Base-by-base conservation (phyloP, 2,797 vertebrate species). In the Chlorospingus semifuscus region DNA sequence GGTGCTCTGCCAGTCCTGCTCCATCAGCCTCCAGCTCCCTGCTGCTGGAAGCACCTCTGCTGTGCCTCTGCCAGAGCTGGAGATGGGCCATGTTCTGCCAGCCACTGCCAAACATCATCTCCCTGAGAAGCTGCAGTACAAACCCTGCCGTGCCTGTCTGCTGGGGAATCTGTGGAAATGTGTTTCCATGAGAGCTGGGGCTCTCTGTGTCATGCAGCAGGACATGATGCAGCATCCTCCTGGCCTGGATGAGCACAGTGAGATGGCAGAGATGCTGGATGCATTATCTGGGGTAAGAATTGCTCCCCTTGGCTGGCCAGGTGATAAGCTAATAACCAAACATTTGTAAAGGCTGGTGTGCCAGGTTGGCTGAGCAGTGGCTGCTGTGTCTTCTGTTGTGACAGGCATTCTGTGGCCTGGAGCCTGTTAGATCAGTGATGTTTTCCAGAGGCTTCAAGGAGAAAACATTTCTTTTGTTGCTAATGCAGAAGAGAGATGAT, bases 391-490 rank as follows among this genome's bases (percentile, higher is more conserved):
- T 70, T 39, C 44, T 55, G 44, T 29, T n/a, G 46, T 74, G 47
- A 68, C 32, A 71, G 29, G 57, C 36, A 80, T 52, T 4, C 1
- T 16, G 22, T 82, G 56, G 50, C 84, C 89, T 83, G 72, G 8
- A 77, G 63, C 56, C 1, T 39, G 20, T 46, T 42, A 44, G 36
- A 42, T 32, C 53, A 29, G 6, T 44, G 66, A 52, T 46, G 65
- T 80, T 89, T 92, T 90, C 85, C 83, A 95, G 61, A 88, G 59
- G 50, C 42, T 84, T 64, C 64, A 27, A 76, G 47, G 22, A 90
- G 69, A 93, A 81, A 75, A 80, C 27, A 24, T 64, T 83, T 61
- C 27, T 89, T 80, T 50, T 83, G 30, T 57, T 83, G 59, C 65
- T 72, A 81, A 37, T 30, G 32, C 44, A 75, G 59, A 87, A 80